phyloP scores from a whole-genome alignment of 2,888 invertebrate genomes.

The Ophonus ardosiacus region DNA sequence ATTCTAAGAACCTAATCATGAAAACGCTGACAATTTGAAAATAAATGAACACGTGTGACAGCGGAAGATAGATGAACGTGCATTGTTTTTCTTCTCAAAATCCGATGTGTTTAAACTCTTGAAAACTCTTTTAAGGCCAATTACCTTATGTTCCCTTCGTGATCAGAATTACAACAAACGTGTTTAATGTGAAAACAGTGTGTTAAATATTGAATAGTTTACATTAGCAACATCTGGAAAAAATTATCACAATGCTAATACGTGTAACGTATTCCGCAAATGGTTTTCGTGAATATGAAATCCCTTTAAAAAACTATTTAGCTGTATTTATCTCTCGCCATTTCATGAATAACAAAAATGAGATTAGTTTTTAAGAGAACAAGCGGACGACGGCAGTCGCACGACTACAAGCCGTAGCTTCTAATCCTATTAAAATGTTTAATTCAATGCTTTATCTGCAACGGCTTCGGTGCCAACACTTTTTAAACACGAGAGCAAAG shows the following conservation, averaged over 20 bases:
- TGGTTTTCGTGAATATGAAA: conserved; percentile 36
- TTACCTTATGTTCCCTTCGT: conserved; percentile 2
- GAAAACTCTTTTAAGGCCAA: conserved; percentile 31
- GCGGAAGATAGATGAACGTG: conserved; percentile 28
- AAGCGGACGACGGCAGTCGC: conserved; percentile 19
- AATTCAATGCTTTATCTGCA: conserved; percentile 56
- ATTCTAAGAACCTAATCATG: neutral
- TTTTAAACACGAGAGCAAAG: conserved; percentile 39
- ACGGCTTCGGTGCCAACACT: conserved; percentile 34
- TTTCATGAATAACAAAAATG: conserved; percentile 56
- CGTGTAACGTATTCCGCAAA: conserved; percentile 16
- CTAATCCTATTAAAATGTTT: conserved; percentile 57
- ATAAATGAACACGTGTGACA: conserved; percentile 6
- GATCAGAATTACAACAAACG: conserved; percentile 18
- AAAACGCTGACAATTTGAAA: conserved; percentile 15
- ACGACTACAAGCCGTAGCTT: conserved; percentile 46
- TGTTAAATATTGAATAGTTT: neutral
- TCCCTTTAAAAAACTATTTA: conserved; percentile 54
- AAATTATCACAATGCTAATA: conserved; percentile 1
- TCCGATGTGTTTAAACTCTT: neutral
- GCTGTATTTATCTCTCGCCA: conserved; percentile 15
- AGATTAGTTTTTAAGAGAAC: conserved; percentile 54
- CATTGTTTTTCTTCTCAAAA: conserved; percentile 3
- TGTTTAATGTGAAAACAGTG: neutral
- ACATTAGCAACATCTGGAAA: conserved; percentile 4